Evolutionary conservation across 2,888 invertebrate genomes (phyloP), one percentile per base, ranked within the genome.

Genomic region (Polydrusus tereticollis): DNA sequence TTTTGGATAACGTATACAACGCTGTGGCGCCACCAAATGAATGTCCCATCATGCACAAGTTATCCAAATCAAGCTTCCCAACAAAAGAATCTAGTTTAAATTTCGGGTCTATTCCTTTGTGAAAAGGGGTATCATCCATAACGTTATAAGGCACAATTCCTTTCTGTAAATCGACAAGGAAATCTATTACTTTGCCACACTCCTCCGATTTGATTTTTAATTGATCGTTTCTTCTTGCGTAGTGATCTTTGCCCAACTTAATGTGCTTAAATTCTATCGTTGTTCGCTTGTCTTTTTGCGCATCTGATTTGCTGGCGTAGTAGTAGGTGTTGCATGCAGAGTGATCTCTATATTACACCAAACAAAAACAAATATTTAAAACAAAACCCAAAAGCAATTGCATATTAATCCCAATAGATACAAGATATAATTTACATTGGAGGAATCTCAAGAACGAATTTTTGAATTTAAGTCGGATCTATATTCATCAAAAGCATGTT

Each of bases 21-120:
- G 89, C 86, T 0, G 91, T 89, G 4, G 90, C 88, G 1, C 88
- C 91, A 6, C 92, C 92, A 83, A 92, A 91, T 0, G 91, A 91
- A 82, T 91, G 91, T 1, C 92, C 92, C 77, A 88, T 87, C 72
- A 90, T 84, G 0, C 87, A 84, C 1, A 87, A 78, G 72, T 82
- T 83, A 4, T 85, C 81, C 12, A 87, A 59, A 78, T 89, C 88
- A 62, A 89, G 80, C 33, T 84, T 80, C 3, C 84, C 87, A 10
- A 82, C 80, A 7, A 86, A 79, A 83, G 87, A 82, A 8, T 76
- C 70, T 23, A 84, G 76, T 21, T 80, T 76, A 69, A 86, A 85
- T 4, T 68, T 57, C 3, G 45, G 26, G 5, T 77, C 71, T 12
- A 75, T 74, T 16, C 78, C 62, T 33, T 69, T 69, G 12, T 78